Evolutionary conservation across 2,797 vertebrate genomes (phyloP).

Genomic region (Rhynchonycteris naso): DNA sequence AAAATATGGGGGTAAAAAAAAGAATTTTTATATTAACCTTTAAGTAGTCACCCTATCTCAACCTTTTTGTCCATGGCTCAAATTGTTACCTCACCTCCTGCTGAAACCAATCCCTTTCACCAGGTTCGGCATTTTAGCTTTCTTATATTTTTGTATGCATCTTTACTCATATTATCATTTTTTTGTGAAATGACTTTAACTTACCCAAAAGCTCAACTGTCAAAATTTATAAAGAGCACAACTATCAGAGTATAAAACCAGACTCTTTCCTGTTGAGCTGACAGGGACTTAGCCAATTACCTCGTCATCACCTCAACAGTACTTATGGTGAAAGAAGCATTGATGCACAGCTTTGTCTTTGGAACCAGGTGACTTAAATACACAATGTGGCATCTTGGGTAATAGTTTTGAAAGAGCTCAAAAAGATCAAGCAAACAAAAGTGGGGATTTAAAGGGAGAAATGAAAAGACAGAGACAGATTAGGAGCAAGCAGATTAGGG

Average conservation of each 20-base stretch:
- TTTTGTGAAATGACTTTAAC: conserved; percentile 42
- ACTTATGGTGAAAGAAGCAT: conserved; percentile 81
- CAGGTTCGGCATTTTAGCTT: not conserved
- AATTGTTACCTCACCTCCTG: not conserved
- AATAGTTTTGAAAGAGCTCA: conserved; percentile 53
- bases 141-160: not conserved
- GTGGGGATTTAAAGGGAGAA: conserved; percentile 37
- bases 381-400: conserved; percentile 62
- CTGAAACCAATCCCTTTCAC: not conserved
- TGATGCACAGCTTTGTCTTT: conserved; percentile 76
- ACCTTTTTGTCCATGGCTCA: not conserved
- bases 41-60: not conserved
- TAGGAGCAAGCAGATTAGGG: not conserved
- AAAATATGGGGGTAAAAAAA: not conserved
- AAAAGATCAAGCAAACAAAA: conserved; percentile 68
- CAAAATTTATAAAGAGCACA: conserved; percentile 29
- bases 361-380: conserved; percentile 75
- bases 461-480: not conserved
- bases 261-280: conserved; percentile 78
- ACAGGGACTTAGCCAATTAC: conserved; percentile 83
- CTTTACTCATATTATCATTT: conserved; percentile 36
- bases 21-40: not conserved
- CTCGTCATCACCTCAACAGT: conserved; percentile 78
- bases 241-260: conserved; percentile 1
- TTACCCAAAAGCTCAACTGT: conserved; percentile 22